Evolutionary conservation across 2,888 invertebrate species (phyloP).

Genomic region (Allolobophora icterica): DNA sequence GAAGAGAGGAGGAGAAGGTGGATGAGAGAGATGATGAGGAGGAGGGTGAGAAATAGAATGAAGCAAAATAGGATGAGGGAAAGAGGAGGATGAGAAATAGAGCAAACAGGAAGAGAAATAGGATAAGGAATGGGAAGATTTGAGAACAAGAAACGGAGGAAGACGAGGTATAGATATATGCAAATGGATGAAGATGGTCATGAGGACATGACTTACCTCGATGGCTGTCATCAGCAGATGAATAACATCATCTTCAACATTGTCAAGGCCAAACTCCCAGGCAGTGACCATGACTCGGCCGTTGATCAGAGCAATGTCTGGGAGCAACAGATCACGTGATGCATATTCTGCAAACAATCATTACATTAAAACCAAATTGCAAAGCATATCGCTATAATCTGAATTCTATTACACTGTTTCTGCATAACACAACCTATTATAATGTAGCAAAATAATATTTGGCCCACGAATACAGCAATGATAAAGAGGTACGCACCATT

Average conservation of each 20-base stretch:
- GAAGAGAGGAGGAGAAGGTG: neutral
- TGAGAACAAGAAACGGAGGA: neutral
- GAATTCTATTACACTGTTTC: neutral
- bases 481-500: neutral
- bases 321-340: constrained; percentile 79
- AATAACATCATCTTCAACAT: constrained; percentile 80
- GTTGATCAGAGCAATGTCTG: constrained; percentile 82
- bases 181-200: neutral
- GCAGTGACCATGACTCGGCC: constrained; percentile 84
- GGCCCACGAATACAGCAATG: neutral
- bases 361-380: neutral
- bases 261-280: constrained; percentile 85
- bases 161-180: neutral
- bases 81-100: neutral
- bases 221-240: constrained; percentile 78
- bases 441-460: neutral
- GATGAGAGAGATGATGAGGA: neutral
- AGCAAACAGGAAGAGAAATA: neutral
- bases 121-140: neutral
- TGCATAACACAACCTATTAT: neutral
- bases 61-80: neutral
- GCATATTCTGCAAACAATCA: constrained; percentile 66
- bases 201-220: constrained; percentile 67
- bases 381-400: neutral
- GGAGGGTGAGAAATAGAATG: neutral